Percentiles rank a stretch among this genome's conserved stretches.
These are phyloP conservation scores for Elachura formosa DNA, from an alignment of 2,113 vertebrate species.

Conservation along the genomic window DNA sequence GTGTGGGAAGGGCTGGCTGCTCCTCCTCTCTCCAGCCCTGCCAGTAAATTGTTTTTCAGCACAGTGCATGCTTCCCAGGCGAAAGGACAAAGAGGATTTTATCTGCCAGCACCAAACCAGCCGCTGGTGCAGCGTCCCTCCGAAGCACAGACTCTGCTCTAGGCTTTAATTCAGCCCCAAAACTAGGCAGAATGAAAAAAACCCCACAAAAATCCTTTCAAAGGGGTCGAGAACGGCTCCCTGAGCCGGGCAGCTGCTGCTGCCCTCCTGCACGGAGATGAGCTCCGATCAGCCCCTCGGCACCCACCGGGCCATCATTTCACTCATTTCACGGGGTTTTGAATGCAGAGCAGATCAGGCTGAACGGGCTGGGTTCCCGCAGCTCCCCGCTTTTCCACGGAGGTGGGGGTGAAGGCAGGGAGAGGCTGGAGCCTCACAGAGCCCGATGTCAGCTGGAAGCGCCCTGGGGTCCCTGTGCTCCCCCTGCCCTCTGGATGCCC, in stretches of 20 bases:
- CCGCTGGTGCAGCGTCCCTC: background rate
- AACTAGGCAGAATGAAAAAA: background rate
- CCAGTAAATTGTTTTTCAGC: background rate
- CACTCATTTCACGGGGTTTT: background rate
- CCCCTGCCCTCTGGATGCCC: background rate
- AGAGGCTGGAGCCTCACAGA: background rate
- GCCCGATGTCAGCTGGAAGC: background rate
- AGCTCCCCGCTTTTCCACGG: fast-evolving
- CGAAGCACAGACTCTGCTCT: background rate
- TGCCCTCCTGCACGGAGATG: background rate
- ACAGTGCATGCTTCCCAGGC: constrained; percentile 1
- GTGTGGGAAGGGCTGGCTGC: background rate
- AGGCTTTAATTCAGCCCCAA: background rate
- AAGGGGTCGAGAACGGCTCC: background rate
- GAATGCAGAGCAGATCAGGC: background rate
- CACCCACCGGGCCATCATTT: background rate
- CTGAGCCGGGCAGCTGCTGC: background rate
- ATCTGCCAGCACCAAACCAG: constrained; percentile 46
- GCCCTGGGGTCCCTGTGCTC: fast-evolving
- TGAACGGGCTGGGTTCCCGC: background rate
- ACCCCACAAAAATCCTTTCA: no score
- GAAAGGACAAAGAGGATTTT: constrained; percentile 47
- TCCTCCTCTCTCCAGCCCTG: background rate
- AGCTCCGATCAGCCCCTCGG: background rate
- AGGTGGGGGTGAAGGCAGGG: background rate